Evolutionary conservation across 1,140 invertebrate species (phyloP).

Genomic region (Adelges cooleyi): DNA sequence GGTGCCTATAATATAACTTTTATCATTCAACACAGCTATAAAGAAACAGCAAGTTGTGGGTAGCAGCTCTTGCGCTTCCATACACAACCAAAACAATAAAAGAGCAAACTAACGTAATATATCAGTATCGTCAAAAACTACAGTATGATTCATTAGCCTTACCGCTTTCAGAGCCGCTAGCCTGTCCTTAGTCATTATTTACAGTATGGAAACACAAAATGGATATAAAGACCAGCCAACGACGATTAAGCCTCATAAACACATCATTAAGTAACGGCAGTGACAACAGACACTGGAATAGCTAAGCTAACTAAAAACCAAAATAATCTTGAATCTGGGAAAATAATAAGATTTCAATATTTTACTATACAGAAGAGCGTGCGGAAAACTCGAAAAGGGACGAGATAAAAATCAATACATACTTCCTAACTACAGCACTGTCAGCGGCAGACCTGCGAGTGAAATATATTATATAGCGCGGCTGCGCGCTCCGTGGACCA

Average conservation of each 20-base stretch:
- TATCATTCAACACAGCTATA: too few relatives aligned
- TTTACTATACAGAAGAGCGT: slow-evolving; percentile 3
- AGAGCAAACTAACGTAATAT: too few relatives aligned
- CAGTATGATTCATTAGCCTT: too few relatives aligned
- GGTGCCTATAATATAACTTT: too few relatives aligned
- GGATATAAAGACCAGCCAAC: slow-evolving; percentile 23
- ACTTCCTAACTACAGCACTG: slow-evolving; percentile 27
- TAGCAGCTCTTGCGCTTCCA: too few relatives aligned
- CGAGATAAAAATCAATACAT: slow-evolving; percentile 29
- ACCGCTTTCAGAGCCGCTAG: slow-evolving; percentile 91
- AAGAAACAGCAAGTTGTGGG: too few relatives aligned
- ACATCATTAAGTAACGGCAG: slow-evolving; percentile 8
- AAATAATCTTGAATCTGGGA: slow-evolving; percentile 1
- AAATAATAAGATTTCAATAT: slow-evolving; percentile 21
- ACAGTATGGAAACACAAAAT: slow-evolving; percentile 22
- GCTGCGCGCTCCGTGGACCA: slow-evolving; percentile 27
- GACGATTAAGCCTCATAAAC: slow-evolving; percentile 18
- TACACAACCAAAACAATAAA: too few relatives aligned
- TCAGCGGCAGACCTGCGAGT: slow-evolving; percentile 24
- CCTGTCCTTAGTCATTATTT: slow-evolving; percentile 92
- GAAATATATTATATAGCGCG: slow-evolving; percentile 18
- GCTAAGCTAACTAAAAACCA: neutral
- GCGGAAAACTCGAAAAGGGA: slow-evolving; percentile 28
- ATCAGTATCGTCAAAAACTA: too few relatives aligned
- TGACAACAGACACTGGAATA: neutral